These are phyloP conservation scores for Misgurnus mizolepis DNA, from an alignment of 2,113 vertebrate genomes.

Conservation along the genomic window DNA sequence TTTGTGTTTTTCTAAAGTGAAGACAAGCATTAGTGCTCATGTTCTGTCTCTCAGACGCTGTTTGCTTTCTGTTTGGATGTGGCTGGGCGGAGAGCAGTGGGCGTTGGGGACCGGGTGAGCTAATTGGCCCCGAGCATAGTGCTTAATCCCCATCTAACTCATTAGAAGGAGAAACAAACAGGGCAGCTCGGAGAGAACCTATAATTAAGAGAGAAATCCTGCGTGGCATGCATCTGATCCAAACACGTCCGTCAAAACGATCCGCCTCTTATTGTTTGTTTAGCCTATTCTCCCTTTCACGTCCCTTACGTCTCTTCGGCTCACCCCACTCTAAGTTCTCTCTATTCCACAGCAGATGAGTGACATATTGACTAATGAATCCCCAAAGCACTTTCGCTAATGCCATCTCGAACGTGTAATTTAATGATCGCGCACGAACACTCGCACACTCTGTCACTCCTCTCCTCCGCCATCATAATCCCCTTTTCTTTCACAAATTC, in stretches of 20 bases:
- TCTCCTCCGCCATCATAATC: constrained; percentile 45
- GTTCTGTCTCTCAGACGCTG: background rate
- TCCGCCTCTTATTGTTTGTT: constrained; percentile 4
- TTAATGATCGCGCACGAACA: constrained; percentile 33
- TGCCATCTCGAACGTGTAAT: constrained; percentile 41
- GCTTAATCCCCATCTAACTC: constrained; percentile 57
- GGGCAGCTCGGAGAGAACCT: constrained; percentile 35
- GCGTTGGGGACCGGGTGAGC: constrained; percentile 37
- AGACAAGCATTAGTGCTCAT: constrained; percentile 11
- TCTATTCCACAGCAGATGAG: constrained; percentile 13
- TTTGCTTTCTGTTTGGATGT: background rate
- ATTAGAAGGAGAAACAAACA: constrained; percentile 58
- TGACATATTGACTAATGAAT: constrained; percentile 47
- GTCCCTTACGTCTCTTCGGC: background rate
- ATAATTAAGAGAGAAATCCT: constrained; percentile 59
- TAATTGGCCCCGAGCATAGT: constrained; percentile 51
- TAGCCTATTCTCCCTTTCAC: background rate
- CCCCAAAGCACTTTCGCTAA: constrained; percentile 14
- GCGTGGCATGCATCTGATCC: constrained; percentile 32
- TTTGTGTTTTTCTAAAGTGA: constrained; percentile 13
- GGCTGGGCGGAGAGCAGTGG: constrained; percentile 11
- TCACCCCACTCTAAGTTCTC: background rate
- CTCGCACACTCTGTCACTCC: constrained; percentile 38
- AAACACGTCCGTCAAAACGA: constrained; percentile 51
- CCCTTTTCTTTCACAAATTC: constrained; percentile 16